Evolutionary conservation across 2,113 vertebrate species (phyloP).

Genomic region (Fukomys damarensis): DNA sequence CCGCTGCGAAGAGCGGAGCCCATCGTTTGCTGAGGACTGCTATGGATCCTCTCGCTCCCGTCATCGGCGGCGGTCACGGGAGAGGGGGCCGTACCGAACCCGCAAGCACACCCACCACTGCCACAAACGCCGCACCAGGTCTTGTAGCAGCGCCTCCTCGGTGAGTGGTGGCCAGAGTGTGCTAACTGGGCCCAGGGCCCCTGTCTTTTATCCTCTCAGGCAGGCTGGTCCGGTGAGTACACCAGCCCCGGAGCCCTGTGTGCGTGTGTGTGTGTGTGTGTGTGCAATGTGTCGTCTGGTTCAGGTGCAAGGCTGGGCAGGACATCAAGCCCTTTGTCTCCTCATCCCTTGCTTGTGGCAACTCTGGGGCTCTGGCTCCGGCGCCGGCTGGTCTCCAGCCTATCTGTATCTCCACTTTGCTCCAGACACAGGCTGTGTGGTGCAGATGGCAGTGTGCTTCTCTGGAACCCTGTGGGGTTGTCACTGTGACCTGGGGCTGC

Average conservation of each 20-base stretch:
- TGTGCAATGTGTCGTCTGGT: conserved; percentile 54
- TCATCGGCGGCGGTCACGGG: conserved; percentile 84
- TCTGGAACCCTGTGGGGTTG: background rate
- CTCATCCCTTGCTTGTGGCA: conserved; percentile 17
- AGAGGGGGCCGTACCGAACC: conserved; percentile 80
- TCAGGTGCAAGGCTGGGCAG: conserved; percentile 25
- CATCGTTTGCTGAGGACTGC: conserved; percentile 83
- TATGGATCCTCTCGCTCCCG: conserved; percentile 82
- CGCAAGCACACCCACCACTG: conserved; percentile 83
- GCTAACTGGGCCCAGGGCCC: conserved; percentile 75
- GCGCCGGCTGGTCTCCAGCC: conserved; percentile 60
- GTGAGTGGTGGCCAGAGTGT: conserved; percentile 88
- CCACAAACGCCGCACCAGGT: conserved; percentile 88
- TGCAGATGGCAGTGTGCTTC: conserved; percentile 18
- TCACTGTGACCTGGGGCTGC: background rate
- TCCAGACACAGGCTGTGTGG: background rate
- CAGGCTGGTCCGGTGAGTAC: conserved; percentile 86
- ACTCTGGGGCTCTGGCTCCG: conserved; percentile 55
- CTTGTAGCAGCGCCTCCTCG: conserved; percentile 91
- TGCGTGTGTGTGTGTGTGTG: background rate
- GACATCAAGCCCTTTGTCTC: conserved; percentile 1
- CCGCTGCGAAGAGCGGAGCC: conserved; percentile 85
- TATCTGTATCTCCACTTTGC: conserved; percentile 58
- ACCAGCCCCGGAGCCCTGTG: conserved; percentile 52
- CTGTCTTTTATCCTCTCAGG: conserved; percentile 81